phyloP scores from a whole-genome alignment of 1,140 invertebrate species.

The Achroia grisella region DNA sequence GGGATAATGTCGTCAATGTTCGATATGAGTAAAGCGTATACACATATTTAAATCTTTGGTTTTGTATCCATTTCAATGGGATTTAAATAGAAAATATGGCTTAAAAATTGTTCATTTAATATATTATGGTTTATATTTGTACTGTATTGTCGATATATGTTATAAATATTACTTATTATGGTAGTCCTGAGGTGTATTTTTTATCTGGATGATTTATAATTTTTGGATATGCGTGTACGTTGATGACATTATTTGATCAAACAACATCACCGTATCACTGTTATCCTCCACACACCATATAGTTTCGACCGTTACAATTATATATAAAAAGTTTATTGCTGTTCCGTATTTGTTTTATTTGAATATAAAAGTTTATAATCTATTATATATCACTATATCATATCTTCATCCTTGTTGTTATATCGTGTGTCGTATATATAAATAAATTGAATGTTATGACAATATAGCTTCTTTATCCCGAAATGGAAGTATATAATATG shows the following conservation, averaged over 20 bases:
- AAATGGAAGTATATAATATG: constrained; percentile 14
- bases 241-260: constrained; percentile 53
- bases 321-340: constrained; percentile 45
- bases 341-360: constrained; percentile 35
- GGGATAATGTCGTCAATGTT: constrained; percentile 54
- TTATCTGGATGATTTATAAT: not conserved
- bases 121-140: not conserved
- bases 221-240: not conserved
- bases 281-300: constrained; percentile 54
- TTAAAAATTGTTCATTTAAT: not conserved
- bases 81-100: too few relatives aligned
- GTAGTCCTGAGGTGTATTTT: not conserved
- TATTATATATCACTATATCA: constrained; percentile 45
- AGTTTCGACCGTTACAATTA: constrained; percentile 45
- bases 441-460: constrained; percentile 53
- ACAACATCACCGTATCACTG: constrained; percentile 38
- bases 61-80: too few relatives aligned
- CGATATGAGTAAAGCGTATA: constrained; percentile 20
- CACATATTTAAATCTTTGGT: not conserved
- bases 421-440: constrained; percentile 49
- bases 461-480: constrained; percentile 55
- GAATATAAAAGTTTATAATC: constrained; percentile 31
- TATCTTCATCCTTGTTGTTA: constrained; percentile 64
- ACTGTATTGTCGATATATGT: not conserved
- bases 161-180: not conserved